These are phyloP conservation scores for Rhipidura dahli DNA, from an alignment of 2,113 vertebrate species.

Conservation along the genomic window DNA sequence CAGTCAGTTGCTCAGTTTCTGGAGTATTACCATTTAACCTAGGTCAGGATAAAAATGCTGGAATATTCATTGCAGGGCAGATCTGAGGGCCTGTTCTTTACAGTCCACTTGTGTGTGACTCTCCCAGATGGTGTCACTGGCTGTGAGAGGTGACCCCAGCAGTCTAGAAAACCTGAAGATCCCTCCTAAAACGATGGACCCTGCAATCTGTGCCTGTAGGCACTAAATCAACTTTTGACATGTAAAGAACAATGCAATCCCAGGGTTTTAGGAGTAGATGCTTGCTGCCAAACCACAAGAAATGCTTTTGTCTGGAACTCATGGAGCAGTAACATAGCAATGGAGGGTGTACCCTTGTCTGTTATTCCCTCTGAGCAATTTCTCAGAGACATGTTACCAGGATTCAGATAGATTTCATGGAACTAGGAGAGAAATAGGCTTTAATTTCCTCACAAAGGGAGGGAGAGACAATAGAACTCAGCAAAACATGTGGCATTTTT, in stretches of 20 bases:
- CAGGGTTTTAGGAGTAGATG: slow-evolving; percentile 19
- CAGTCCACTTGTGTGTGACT: not conserved
- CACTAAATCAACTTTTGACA: slow-evolving; percentile 40
- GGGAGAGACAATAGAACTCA: slow-evolving; percentile 26
- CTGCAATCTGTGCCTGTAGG: not conserved
- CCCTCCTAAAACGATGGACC: not conserved
- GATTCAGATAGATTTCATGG: slow-evolving; percentile 19
- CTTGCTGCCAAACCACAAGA: slow-evolving; percentile 57
- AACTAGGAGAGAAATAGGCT: slow-evolving; percentile 29
- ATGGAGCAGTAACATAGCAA: slow-evolving; percentile 57
- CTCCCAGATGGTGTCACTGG: not conserved
- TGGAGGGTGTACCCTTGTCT: slow-evolving; percentile 51
- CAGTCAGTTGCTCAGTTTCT: not conserved
- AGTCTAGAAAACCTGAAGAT: not conserved
- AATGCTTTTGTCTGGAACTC: slow-evolving; percentile 59
- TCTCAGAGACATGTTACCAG: slow-evolving; percentile 37
- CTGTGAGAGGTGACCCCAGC: not conserved
- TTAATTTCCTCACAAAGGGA: slow-evolving; percentile 23
- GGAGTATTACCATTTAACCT: not conserved
- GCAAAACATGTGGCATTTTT: not conserved
- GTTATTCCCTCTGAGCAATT: slow-evolving; percentile 36
- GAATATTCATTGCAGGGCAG: not conserved
- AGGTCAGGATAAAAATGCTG: not conserved
- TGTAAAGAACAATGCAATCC: slow-evolving; percentile 37
- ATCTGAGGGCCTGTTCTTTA: not conserved